phyloP scores from a whole-genome alignment of 1,140 invertebrate species.

The Papilio glaucus region DNA sequence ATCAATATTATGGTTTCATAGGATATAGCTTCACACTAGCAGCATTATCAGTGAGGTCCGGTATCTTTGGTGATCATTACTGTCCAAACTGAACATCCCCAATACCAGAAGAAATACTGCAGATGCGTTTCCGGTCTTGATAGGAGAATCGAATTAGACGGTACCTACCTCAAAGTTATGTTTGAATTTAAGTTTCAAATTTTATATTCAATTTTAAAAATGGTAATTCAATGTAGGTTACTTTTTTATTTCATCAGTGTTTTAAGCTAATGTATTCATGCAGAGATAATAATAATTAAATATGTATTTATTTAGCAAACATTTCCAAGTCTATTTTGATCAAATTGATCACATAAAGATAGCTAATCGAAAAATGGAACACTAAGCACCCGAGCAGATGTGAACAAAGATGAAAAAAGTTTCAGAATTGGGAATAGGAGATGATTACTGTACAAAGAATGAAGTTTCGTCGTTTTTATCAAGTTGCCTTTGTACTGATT shows the following conservation, averaged over 20 bases:
- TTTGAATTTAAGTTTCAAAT: too few species aligned
- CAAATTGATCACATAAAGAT: constrained; percentile 16
- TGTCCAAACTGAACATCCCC: too few species aligned
- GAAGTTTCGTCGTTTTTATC: constrained; percentile 70
- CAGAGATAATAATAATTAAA: background rate
- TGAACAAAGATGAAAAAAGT: constrained; percentile 80
- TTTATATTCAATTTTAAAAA: too few species aligned
- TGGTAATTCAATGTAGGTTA: too few species aligned
- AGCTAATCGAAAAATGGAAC: constrained; percentile 57
- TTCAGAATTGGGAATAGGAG: constrained; percentile 54
- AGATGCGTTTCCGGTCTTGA: too few species aligned
- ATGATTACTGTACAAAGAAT: constrained; percentile 77
- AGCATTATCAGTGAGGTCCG: too few species aligned
- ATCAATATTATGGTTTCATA: background rate
- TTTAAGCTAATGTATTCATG: background rate
- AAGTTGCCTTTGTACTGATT: constrained; percentile 73
- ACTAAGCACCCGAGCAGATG: constrained; percentile 62
- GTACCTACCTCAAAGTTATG: too few species aligned
- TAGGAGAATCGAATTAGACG: too few species aligned
- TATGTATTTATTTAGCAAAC: background rate
- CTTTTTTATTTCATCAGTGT: too few species aligned
- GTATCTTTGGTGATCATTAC: too few species aligned
- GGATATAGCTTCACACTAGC: too few species aligned
- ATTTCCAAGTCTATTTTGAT: background rate
- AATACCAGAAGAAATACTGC: too few species aligned